phyloP scores from a whole-genome alignment of 1,140 invertebrate species.

The Hyles vespertilio region DNA sequence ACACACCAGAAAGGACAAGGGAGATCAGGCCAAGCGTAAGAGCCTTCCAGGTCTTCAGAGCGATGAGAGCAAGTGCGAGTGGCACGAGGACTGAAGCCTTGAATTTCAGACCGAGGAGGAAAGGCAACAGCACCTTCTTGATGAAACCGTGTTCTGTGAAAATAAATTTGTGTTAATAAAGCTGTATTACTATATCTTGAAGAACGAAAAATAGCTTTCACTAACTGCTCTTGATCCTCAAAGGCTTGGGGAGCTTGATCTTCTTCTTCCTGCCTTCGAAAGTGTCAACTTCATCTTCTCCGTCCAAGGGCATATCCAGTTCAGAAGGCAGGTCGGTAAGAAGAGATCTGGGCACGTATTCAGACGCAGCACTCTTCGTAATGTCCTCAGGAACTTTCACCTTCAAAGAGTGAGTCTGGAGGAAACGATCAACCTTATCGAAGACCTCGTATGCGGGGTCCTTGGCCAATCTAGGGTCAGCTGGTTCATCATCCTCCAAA shows the following conservation, averaged over 20 bases:
- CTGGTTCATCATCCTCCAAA: constrained; percentile 55
- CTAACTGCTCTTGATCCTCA: constrained; percentile 70
- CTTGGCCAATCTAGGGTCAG: constrained; percentile 56
- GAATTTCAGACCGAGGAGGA: constrained; percentile 89
- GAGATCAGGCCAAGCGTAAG: constrained; percentile 89
- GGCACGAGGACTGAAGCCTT: constrained; percentile 89
- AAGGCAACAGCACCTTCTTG: constrained; percentile 89
- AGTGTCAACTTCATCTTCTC: constrained; percentile 78
- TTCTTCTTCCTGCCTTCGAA: constrained; percentile 71
- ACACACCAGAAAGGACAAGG: constrained; percentile 81
- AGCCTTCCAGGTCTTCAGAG: constrained; percentile 91
- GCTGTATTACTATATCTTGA: neutral
- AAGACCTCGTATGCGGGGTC: constrained; percentile 73
- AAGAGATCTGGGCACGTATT: constrained; percentile 81
- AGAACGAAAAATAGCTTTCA: constrained; percentile 14
- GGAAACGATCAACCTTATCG: constrained; percentile 80
- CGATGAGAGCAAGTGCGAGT: constrained; percentile 86
- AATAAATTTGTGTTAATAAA: constrained; percentile 16
- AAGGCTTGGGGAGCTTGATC: constrained; percentile 66
- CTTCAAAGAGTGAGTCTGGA: constrained; percentile 79
- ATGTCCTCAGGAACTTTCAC: constrained; percentile 80
- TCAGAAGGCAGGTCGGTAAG: constrained; percentile 80
- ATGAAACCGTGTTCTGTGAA: constrained; percentile 85
- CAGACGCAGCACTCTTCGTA: constrained; percentile 72
- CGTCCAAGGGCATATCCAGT: constrained; percentile 81